Conservation (phyloP, 2,888 invertebrate genomes). For the Lobophora halterata region DNA sequence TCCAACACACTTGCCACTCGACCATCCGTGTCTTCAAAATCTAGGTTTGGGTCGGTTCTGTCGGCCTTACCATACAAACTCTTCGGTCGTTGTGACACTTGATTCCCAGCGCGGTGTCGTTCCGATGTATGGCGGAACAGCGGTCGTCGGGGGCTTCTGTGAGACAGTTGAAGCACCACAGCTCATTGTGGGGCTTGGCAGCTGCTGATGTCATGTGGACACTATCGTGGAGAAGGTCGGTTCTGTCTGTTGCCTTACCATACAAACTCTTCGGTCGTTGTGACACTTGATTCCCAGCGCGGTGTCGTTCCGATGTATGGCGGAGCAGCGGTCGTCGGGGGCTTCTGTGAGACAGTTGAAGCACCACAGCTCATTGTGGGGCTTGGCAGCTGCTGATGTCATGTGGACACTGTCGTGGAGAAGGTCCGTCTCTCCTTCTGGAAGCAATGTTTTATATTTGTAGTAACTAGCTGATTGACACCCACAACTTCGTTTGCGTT, state of each 20-base stretch:
- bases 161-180: slow-evolving; percentile 91
- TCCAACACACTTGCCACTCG: too few relatives aligned
- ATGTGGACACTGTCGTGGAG: slow-evolving; percentile 85
- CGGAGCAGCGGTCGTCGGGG: slow-evolving; percentile 86
- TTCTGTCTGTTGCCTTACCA: too few relatives aligned
- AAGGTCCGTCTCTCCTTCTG: slow-evolving; percentile 63
- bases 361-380: slow-evolving; percentile 90
- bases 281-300: slow-evolving; percentile 86
- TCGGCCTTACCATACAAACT: slow-evolving; percentile 93
- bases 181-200: slow-evolving; percentile 87
- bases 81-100: slow-evolving; percentile 89
- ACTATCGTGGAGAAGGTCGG: slow-evolving; percentile 79
- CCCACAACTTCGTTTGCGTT: too few relatives aligned
- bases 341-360: slow-evolving; percentile 90
- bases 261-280: slow-evolving; percentile 88
- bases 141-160: slow-evolving; percentile 87
- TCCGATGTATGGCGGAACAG: slow-evolving; percentile 84
- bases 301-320: slow-evolving; percentile 81
- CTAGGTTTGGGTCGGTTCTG: too few relatives aligned
- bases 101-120: slow-evolving; percentile 81
- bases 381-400: slow-evolving; percentile 89
- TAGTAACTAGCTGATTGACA: too few relatives aligned
- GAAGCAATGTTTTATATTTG: slow-evolving; percentile 29
- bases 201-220: slow-evolving; percentile 91
- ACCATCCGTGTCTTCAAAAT: too few relatives aligned